Percentiles rank a stretch among this genome's conserved stretches.
These are phyloP conservation scores for Diogma glabrata DNA, from an alignment of 2,888 invertebrate species.

Conservation along the genomic window DNA sequence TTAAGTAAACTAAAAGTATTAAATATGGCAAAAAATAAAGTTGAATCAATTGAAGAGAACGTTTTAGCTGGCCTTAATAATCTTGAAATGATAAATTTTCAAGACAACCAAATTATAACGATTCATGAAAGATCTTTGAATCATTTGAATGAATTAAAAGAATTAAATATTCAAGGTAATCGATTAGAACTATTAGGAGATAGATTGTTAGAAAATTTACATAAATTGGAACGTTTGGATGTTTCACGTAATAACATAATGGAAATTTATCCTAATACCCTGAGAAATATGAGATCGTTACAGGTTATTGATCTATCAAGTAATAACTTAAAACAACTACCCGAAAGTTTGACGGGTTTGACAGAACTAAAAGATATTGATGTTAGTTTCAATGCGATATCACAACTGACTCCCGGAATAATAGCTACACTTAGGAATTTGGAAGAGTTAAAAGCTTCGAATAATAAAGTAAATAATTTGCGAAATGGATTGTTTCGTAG, in stretches of 20 bases:
- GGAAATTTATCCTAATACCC: slow-evolving; percentile 50
- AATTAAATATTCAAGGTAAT: slow-evolving; percentile 65
- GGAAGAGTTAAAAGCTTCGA: slow-evolving; percentile 57
- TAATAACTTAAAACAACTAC: slow-evolving; percentile 62
- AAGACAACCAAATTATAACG: slow-evolving; percentile 58
- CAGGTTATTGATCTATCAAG: slow-evolving; percentile 66
- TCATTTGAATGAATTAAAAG: slow-evolving; percentile 49
- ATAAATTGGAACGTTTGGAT: slow-evolving; percentile 52
- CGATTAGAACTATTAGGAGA: slow-evolving; percentile 58
- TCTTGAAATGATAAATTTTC: slow-evolving; percentile 62
- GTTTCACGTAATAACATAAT: slow-evolving; percentile 64
- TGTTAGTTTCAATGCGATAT: slow-evolving; percentile 65
- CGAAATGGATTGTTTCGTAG: slow-evolving; percentile 60
- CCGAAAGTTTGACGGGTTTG: slow-evolving; percentile 55
- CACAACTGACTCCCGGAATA: slow-evolving; percentile 53
- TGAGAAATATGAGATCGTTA: slow-evolving; percentile 52
- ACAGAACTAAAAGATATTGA: slow-evolving; percentile 59
- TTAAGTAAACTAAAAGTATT: slow-evolving; percentile 55
- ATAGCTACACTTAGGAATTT: slow-evolving; percentile 58
- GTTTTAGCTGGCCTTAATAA: slow-evolving; percentile 57
- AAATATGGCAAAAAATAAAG: slow-evolving; percentile 59
- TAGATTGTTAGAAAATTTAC: slow-evolving; percentile 53
- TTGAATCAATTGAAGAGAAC: slow-evolving; percentile 55
- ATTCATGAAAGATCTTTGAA: slow-evolving; percentile 53
- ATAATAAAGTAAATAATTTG: slow-evolving; percentile 61